Evolutionary conservation across 2,797 vertebrate species (phyloP), one percentile per base, ranked within the genome.

Genomic region (Oryzias dopingdopingensis): DNA sequence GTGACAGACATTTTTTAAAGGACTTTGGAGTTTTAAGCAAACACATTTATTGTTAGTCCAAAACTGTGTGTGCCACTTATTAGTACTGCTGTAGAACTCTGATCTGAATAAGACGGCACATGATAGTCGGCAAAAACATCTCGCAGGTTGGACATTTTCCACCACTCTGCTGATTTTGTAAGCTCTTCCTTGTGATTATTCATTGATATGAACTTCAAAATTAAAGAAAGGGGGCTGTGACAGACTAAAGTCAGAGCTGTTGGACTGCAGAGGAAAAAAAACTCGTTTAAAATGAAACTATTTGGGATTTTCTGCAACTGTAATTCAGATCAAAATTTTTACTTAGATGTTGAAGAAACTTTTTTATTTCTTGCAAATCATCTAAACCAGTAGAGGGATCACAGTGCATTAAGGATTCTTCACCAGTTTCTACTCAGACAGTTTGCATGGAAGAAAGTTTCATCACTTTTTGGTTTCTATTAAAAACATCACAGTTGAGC

Each of bases 401-500:
- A 17, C 13, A 86, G 81, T 86, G 82, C 82, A 83, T 82, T 79
- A 70, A 74, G 75, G 72, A 16, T 44, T 14, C 12, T 55, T 43
- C 17, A 50, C 46, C 20, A 46, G 50, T 15, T 23, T 43, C 43
- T 49, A 53, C 49, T 56, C 42, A 52, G 49, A 48, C 60, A 61
- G 59, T 32, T 65, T 59, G 53, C 74, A 70, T 70, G 62, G 59
- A 56, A 70, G 63, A 82, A 62, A 69, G 71, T 84, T 86, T 85
- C 71, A 88, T 76, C 88, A 80, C 85, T 85, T 82, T 72, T 76
- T 23, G 47, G 80, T 71, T 81, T 80, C 74, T 59, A 68, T 51
- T 29, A 51, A 50, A 37, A 23, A 47, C 76, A 76, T 84, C 69
- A 51, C 44, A 67, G 64, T 62, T 70, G 74, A 79, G 84, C 69